phyloP scores from a whole-genome alignment of 2,797 vertebrate species.

The Sibirionetta formosa region DNA sequence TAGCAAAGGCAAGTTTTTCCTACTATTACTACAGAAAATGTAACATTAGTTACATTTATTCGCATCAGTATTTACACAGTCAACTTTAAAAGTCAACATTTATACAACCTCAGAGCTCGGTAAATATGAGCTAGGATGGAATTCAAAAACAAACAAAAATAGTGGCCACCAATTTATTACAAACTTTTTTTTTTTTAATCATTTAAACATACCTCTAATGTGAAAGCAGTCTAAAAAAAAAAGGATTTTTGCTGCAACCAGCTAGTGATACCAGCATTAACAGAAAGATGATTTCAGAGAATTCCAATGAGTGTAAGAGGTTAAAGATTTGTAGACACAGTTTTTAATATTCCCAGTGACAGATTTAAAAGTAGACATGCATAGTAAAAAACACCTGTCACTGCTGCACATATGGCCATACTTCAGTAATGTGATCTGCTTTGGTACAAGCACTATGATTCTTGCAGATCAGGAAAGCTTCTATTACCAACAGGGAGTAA shows the following conservation, averaged over 20 bases:
- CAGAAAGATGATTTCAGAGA: conserved; percentile 31
- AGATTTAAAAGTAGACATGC: conserved; percentile 55
- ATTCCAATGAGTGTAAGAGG: background rate
- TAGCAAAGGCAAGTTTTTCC: background rate
- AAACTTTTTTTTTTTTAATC: background rate
- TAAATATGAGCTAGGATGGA: background rate
- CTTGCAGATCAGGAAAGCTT: conserved; percentile 26
- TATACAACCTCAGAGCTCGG: background rate
- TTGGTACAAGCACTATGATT: background rate
- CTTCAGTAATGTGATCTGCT: conserved; percentile 26
- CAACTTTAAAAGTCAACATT: background rate
- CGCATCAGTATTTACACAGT: background rate
- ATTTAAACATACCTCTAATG: background rate
- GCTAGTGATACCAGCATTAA: background rate
- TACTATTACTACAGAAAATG: background rate
- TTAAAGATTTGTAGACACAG: conserved; percentile 3
- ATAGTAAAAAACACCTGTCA: conserved; percentile 53
- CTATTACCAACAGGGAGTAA: conserved; percentile 14
- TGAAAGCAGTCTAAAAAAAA: background rate
- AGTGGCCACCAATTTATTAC: background rate
- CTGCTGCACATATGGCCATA: conserved; percentile 40
- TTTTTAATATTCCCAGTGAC: conserved; percentile 42
- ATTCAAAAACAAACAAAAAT: background rate
- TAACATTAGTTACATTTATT: background rate
- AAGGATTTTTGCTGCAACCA: background rate